Evolutionary conservation across 1,140 invertebrate species (phyloP), one percentile per base, ranked within the genome.

Genomic region (Hycleus cichorii): DNA sequence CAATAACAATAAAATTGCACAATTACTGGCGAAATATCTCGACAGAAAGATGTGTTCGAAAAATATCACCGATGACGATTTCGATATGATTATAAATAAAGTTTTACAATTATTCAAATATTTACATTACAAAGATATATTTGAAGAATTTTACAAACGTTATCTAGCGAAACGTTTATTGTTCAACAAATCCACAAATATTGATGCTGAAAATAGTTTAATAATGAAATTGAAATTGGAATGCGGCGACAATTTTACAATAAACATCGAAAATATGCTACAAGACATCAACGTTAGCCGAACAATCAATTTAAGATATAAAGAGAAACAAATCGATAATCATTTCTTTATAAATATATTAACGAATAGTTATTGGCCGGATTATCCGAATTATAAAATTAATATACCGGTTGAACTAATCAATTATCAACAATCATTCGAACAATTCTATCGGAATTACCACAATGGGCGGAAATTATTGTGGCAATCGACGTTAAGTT

Each of bases 121-220:
- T 76, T 97, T 99, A 67, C 93, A 98, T 70, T 95, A 95, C 59
- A 92, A 99, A 76, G 97, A 99, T 79, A 93, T 98, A 1, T 99
- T 99, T 77, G 97, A 98, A 77, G 96, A 96, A 0, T 99, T 98
- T 76, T 99, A 99, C 73, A 98, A 98, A 75, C 95, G 95, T 71
- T 94, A 98, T 77, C 75, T 99, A 45, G 94, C 97, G 0, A 99
- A 98, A 75, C 80, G 97, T 64, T 77, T 99, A 47, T 75, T 99
- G 9, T 89, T 98, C 1, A 94, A 94, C 1, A 97, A 98, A 75
- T 98, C 95, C n/a, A 95, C 95, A 0, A 97, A 93, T 5, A 94
- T 98, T 5, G 95, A 98, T 78, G 93, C 95, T 0, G 96, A 98
- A 76, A 98, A 98, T 72, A 95, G 92, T 10, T 98, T 98, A 93